These are phyloP conservation scores for Drosophila sechellia DNA, from an alignment of 1,140 invertebrate species.

Conservation along the genomic window DNA sequence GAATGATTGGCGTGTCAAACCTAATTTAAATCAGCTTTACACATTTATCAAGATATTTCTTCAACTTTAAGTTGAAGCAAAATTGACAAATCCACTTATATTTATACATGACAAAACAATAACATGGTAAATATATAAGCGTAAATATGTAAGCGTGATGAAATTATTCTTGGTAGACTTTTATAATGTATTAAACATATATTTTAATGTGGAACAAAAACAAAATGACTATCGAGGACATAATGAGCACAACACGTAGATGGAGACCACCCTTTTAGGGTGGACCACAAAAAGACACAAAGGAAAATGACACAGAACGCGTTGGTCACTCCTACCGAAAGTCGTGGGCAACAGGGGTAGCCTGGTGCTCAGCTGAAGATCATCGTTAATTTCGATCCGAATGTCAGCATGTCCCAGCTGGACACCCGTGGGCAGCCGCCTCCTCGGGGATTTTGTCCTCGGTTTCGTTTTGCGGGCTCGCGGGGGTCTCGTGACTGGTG, in stretches of 20 bases:
- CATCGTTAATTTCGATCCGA: conserved; percentile 19
- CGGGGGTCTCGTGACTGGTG: conserved; percentile 31
- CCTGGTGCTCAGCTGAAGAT: conserved; percentile 19
- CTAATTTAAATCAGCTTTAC: not conserved
- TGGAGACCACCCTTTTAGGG: not conserved
- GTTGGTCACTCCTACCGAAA: conserved; percentile 52
- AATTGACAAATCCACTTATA: not conserved
- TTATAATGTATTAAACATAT: too few relatives aligned
- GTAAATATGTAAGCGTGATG: too few relatives aligned
- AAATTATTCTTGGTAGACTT: too few relatives aligned
- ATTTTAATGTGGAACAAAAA: not conserved
- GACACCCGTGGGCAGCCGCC: conserved; percentile 29
- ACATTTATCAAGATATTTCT: not conserved
- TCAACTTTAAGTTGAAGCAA: not conserved
- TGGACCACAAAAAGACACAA: not conserved
- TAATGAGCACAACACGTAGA: conserved; percentile 6
- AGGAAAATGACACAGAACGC: not conserved
- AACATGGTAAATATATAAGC: not conserved
- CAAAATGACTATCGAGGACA: not conserved
- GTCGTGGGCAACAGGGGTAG: conserved; percentile 19
- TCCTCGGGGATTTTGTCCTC: conserved; percentile 22
- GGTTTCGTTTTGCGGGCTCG: conserved; percentile 45
- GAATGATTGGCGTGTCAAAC: conserved; percentile 14
- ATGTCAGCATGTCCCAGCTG: conserved; percentile 16
- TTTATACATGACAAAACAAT: not conserved